phyloP scores from a whole-genome alignment of 1,140 invertebrate species.

The Oedothorax gibbosus region DNA sequence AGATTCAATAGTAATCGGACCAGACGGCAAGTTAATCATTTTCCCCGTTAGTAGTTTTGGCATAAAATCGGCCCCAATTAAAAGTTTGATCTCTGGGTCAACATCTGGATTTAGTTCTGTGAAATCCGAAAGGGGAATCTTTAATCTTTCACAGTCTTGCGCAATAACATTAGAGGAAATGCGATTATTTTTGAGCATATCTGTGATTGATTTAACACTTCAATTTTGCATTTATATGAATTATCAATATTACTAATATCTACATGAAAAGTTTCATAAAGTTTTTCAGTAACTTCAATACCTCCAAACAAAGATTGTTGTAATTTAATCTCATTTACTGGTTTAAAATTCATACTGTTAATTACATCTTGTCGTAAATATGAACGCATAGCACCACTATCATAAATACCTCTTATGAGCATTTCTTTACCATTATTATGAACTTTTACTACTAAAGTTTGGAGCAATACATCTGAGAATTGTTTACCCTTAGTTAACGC shows the following conservation, averaged over 20 bases:
- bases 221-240: conserved; percentile 22
- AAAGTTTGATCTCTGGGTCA: conserved; percentile 36
- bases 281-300: conserved; percentile 1
- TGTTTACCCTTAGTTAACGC: conserved; percentile 22
- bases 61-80: conserved; percentile 31
- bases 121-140: not conserved
- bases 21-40: conserved; percentile 19
- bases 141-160: not conserved
- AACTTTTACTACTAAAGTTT: conserved; percentile 40
- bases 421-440: conserved; percentile 14
- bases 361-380: conserved; percentile 14
- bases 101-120: conserved; percentile 5
- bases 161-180: conserved; percentile 10
- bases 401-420: conserved; percentile 7
- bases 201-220: conserved; percentile 11
- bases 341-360: conserved; percentile 16
- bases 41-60: conserved; percentile 24
- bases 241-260: conserved; percentile 21
- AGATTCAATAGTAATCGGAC: not conserved
- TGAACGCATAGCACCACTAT: conserved; percentile 9
- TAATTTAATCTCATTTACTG: not conserved
- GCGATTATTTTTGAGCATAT: conserved; percentile 24
- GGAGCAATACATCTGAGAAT: conserved; percentile 30
- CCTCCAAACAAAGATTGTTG: conserved; percentile 35
- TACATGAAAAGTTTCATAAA: conserved; percentile 5